A percentile compares a stretch with the other conserved stretches of the same genome.
Conservation (phyloP, 2,888 invertebrate genomes). For the Adela reaumurella region DNA sequence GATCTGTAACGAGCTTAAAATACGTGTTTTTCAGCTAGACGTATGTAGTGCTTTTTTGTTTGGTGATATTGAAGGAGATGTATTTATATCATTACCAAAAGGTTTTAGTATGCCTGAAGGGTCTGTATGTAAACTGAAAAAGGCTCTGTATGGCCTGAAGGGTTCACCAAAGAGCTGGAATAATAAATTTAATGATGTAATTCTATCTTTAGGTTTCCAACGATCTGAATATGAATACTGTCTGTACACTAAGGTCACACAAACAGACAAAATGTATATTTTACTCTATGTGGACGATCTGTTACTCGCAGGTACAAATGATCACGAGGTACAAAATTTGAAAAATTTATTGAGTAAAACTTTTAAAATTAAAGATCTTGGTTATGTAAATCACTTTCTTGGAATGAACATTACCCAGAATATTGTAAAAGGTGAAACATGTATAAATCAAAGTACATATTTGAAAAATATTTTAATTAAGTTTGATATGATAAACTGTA, state of each 20-base stretch:
- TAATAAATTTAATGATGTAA: neutral
- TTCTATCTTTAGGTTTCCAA: neutral
- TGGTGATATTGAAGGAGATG: neutral
- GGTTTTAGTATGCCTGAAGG: no score
- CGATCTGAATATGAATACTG: neutral
- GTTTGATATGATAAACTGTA: neutral
- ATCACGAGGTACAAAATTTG: no score
- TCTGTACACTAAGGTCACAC: neutral
- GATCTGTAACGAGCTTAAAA: no score
- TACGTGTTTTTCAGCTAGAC: neutral
- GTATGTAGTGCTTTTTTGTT: neutral
- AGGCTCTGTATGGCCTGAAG: no score
- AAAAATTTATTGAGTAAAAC: neutral
- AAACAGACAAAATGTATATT: neutral
- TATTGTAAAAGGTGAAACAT: neutral
- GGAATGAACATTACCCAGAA: neutral
- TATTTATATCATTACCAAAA: neutral
- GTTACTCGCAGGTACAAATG: no score
- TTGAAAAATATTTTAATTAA: neutral
- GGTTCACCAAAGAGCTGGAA: neutral
- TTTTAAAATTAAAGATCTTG: neutral
- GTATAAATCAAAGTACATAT: neutral
- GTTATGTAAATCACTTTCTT: neutral
- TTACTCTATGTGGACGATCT: neutral
- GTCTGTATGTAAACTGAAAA: no score